A percentile compares a stretch with the other conserved stretches of the same genome.
Evolutionary conservation across 2,797 vertebrate species (phyloP).

Genomic region (Odontamblyopus lacepedii): DNA sequence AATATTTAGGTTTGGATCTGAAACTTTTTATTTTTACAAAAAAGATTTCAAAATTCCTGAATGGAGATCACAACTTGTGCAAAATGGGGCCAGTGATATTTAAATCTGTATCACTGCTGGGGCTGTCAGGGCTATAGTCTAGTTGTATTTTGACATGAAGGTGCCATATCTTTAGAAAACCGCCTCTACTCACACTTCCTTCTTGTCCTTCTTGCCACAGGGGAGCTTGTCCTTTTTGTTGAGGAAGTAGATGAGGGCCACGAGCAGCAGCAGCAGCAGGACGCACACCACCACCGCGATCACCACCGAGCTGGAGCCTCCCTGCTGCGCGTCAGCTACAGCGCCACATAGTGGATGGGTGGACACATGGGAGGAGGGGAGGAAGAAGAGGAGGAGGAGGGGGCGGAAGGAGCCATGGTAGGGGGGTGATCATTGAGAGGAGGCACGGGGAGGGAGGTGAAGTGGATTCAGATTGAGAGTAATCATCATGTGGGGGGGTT

Average conservation of each 20-base stretch:
- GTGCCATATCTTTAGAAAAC: too few species aligned
- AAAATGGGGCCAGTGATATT: not conserved
- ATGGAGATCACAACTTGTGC: too few species aligned
- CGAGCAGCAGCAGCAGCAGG: constrained; percentile 85
- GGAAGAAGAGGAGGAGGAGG: not conserved
- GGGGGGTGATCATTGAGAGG: constrained; percentile 26
- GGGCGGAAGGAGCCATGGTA: constrained; percentile 9
- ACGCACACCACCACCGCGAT: constrained; percentile 90
- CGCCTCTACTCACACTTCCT: constrained; percentile 78
- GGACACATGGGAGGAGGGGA: constrained; percentile 47
- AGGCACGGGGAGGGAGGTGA: constrained; percentile 18
- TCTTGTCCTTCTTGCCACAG: constrained; percentile 80
- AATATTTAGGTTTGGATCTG: not conserved
- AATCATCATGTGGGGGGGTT: constrained; percentile 19
- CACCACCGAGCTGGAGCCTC: constrained; percentile 82
- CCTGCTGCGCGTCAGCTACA: constrained; percentile 78
- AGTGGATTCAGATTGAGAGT: constrained; percentile 32
- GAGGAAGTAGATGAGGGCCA: constrained; percentile 86
- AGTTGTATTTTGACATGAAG: too few species aligned
- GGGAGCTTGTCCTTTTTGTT: constrained; percentile 82
- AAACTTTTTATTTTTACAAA: not conserved
- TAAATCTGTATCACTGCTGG: not conserved
- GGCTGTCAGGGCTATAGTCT: not conserved
- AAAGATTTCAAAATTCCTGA: not conserved
- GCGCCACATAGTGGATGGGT: constrained; percentile 41